Conservation (phyloP, 2,888 invertebrate species). For the Andrena fulva region DNA sequence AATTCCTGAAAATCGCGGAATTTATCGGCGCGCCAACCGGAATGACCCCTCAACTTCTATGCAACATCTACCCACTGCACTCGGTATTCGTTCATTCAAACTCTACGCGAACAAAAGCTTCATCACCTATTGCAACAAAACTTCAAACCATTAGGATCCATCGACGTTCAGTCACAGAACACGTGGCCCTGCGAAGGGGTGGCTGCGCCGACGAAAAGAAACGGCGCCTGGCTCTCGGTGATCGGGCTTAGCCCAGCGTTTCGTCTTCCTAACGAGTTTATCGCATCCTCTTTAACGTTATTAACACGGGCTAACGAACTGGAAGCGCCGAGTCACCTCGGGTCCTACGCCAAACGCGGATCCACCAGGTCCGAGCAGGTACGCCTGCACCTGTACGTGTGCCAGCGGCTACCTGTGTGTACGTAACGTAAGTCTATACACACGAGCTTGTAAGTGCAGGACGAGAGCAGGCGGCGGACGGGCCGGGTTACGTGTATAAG, state of each 20-base stretch:
- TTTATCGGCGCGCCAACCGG: too few relatives aligned
- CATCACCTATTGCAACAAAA: neutral
- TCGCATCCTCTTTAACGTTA: conserved; percentile 80
- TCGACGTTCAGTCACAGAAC: neutral
- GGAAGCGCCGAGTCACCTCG: conserved; percentile 79
- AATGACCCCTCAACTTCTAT: too few relatives aligned
- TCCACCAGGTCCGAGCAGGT: conserved; percentile 62
- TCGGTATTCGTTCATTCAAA: too few relatives aligned
- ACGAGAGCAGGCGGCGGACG: conserved; percentile 66
- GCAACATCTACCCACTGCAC: too few relatives aligned
- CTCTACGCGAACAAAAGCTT: too few relatives aligned
- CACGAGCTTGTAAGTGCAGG: conserved; percentile 67
- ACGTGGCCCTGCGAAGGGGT: neutral
- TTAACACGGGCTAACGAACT: conserved; percentile 80
- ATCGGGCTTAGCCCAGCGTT: conserved; percentile 62
- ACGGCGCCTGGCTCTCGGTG: conserved; percentile 29
- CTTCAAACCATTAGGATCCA: too few relatives aligned
- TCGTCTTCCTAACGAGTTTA: conserved; percentile 77
- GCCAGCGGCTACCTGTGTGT: conserved; percentile 21
- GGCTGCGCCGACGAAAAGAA: conserved; percentile 10
- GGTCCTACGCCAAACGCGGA: conserved; percentile 60
- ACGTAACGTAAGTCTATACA: conserved; percentile 47
- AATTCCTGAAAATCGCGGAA: too few relatives aligned
- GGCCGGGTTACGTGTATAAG: conserved; percentile 77
- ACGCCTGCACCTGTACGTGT: conserved; percentile 55